Base-by-base conservation (phyloP, 30 jellyfish, hydroid and myxozoan species). In the Hydra vulgaris region DNA sequence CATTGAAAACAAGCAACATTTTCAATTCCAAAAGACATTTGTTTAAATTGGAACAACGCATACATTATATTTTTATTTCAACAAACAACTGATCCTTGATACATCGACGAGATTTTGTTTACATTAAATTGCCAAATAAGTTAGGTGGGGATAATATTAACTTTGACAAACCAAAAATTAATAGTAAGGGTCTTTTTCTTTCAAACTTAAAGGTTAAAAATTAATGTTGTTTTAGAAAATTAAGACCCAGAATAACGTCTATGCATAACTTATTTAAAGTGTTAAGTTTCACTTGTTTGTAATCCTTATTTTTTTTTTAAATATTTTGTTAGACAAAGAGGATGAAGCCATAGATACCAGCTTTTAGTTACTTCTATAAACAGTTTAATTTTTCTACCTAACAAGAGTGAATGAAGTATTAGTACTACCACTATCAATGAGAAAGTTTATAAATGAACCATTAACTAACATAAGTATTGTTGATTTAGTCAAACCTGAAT, bases 391-490 rank as follows among this genome's bases (percentile, higher is more conserved):
- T 73, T 20, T 19, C 8, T 21, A 27, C 23, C 84, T 7, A 76
- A 7, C 23, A 20, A 20, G 12, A 21, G 82, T 75, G 25, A 74
- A 21, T 15, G 21, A 76, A 76, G 26, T 76, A 18, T 25, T 81
- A 25, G 72, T 76, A 25, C 84, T 25, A 15, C 84, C 84, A 76
- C 84, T 76, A 52, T 76, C 84, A 25, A 76, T 17, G 25, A 25
- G 55, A 17, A 81, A 7, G 78, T 21, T 26, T 25, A 25, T 23
- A 25, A 21, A 17, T 26, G 7, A 53, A n/a, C 84, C 84, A 25
- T 76, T 76, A 19, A 76, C 26, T 23, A 17, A 25, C n/a, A 25
- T 76, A 8, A 76, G 4, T 1, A 20, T 25, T 20, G 84, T 53
- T 76, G 84, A 76, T 52, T 76, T 76, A 17, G 7, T 7, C 20